These are phyloP conservation scores for Sebastes itinus DNA, from an alignment of 2,797 vertebrate species.

Conservation along the genomic window DNA sequence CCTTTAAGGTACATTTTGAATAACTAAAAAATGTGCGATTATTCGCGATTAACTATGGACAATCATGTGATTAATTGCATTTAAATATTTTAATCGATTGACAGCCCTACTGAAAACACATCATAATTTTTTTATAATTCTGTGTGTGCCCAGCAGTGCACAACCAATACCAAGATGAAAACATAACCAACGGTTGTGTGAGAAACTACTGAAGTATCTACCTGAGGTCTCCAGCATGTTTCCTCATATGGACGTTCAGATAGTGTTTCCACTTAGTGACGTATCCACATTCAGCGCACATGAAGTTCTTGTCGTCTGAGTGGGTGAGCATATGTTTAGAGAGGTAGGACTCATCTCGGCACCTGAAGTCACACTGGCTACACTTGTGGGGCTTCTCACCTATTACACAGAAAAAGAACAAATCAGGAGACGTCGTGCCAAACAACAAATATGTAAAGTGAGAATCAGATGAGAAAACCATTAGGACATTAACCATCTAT, in stretches of 20 bases:
- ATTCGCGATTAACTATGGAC: accelerated
- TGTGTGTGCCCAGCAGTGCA: not conserved
- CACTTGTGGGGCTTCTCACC: slow-evolving; percentile 98
- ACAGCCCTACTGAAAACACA: not conserved
- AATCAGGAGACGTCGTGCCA: not conserved
- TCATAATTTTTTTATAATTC: not conserved
- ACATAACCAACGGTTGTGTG: not conserved
- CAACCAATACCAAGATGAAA: not conserved
- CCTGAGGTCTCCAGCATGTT: slow-evolving; percentile 96
- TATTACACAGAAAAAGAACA: slow-evolving; percentile 45
- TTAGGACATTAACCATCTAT: accelerated
- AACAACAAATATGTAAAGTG: not conserved
- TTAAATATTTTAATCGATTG: too few relatives aligned
- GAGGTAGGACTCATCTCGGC: slow-evolving; percentile 95
- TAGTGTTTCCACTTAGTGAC: slow-evolving; percentile 99
- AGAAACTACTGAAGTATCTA: slow-evolving; percentile 45
- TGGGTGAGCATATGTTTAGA: slow-evolving; percentile 98
- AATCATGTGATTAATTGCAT: too few relatives aligned
- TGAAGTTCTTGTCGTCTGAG: slow-evolving; percentile 92
- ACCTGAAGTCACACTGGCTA: slow-evolving; percentile 91
- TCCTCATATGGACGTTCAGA: slow-evolving; percentile 96
- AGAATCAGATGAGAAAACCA: not conserved
- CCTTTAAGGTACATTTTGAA: too few relatives aligned
- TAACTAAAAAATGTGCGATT: too few relatives aligned
- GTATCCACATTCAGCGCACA: slow-evolving; percentile 98